Evolutionary conservation across 53 echinoderm and acorn worm genomes (phyloP), one percentile per base, ranked within the genome.

Genomic region (Arbacia lixula): DNA sequence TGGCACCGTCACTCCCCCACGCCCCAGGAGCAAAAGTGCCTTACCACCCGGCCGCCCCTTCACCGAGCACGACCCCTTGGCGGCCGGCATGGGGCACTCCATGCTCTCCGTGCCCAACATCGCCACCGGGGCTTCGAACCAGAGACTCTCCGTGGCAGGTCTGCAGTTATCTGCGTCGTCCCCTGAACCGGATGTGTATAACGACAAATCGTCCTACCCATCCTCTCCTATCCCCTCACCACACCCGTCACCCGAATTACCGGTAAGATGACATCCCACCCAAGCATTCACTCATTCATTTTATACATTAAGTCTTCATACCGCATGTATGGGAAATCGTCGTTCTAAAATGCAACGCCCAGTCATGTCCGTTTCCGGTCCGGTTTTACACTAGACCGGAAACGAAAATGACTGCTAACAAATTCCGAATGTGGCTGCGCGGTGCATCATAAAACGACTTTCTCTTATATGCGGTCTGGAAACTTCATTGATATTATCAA

Each of bases 141-240:
- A 11, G 21, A 39, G 17, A 2, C 1, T 12, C 73, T 11, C 32
- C 73, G 20, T 31, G 31, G 25, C 71, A 71, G 22, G 43, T 17
- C 26, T 64, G 9, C 64, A 64, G 31, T 19, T 64, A 6, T 19
- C 64, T 5, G 8, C 31, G 32, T 8, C 64, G 19, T 8, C 64
- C 6, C 6, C 64, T 6, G 64, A 64, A 4, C 64, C 5, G 8
- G 64, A 31, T 6, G 5, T 6, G 33, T 19, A 21, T 21, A 12
- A 12, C 19, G 64, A 64, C 9, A 5, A 8, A 3, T 64, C 64
- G 30, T 64, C 64, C 68, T 43, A 36, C 69, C 69, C 56, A 56
- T 22, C 71, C 33, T 91, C 91, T 0, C 88, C 88, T 20, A 82
- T 85, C 33, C 66, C 74, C 10, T 92, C 92, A 19, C 92, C 92